Base-by-base conservation (phyloP, 1,140 invertebrate species). In the Drosophila bipectinata region DNA sequence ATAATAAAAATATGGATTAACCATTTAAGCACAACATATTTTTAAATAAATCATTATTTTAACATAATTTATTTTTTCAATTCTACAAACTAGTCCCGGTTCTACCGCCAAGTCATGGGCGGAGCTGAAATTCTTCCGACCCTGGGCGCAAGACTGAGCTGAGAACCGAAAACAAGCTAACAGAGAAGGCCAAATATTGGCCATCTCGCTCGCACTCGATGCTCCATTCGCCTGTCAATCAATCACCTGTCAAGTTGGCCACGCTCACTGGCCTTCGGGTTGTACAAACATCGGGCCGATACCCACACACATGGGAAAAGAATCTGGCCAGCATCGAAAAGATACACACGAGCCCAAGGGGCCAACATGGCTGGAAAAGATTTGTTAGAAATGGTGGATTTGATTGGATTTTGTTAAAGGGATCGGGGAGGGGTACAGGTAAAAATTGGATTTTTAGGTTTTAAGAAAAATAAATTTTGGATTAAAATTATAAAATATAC, bases 201-300 rank as follows among this genome's bases (percentile, higher is more conserved):
- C 21, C 15, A 14, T 81, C 82, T 63, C 58, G 67, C 69, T 81
- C 37, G 48, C 78, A 51, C 77, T 28, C 14, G 7, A 18, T 12
- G 8, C 54, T 24, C 48, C 69, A 57, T 76, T 45, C 47, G 66
- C 49, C 66, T 90, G 88, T 90, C 88, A 88, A 90, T 90, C 88
- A 90, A 90, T 90, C 88, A 87, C 77, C 79, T 90, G 88, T 84
- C 88, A 84, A 72, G 44, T 62, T 73, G 72, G 82, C 74, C 73
- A 78, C 79, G 75, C 79, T 78, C 63, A 71, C 77, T 79, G 81
- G 73, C 49, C 68, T 32, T 60, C 60, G 39, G 21, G 28, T 34
- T 18, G n/a, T 41, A 37, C 41, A 68, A 48, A 47, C 55, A 54
- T 47, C 24, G 51, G 8, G 26, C 57, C 59, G 14, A 51, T 18